phyloP scores from a whole-genome alignment of 2,113 vertebrate genomes.

The Ovis aries region ARS-UI_Ramb_v3.0 NC_056056.1:13708001-13708500 shows the following conservation, averaged over 20 bases:
- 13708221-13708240: neutral
- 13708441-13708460: neutral
- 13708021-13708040: neutral
- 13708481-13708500: neutral
- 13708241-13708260: neutral
- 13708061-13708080: neutral
- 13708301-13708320: neutral
- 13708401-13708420: neutral
- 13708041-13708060: neutral
- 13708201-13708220: neutral
- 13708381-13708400: neutral
- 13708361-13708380: neutral
- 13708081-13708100: neutral
- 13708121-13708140: rapidly evolving
- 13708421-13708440: neutral
- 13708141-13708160: neutral
- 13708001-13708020: neutral
- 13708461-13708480: neutral
- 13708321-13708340: neutral
- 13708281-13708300: neutral
- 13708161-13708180: neutral
- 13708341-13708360: neutral
- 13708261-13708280: neutral
- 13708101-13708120: rapidly evolving
- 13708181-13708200: neutral